These are phyloP conservation scores for Ashinkailepas kermadecensis DNA, from an alignment of 2,888 invertebrate genomes.

Conservation along the genomic window DNA sequence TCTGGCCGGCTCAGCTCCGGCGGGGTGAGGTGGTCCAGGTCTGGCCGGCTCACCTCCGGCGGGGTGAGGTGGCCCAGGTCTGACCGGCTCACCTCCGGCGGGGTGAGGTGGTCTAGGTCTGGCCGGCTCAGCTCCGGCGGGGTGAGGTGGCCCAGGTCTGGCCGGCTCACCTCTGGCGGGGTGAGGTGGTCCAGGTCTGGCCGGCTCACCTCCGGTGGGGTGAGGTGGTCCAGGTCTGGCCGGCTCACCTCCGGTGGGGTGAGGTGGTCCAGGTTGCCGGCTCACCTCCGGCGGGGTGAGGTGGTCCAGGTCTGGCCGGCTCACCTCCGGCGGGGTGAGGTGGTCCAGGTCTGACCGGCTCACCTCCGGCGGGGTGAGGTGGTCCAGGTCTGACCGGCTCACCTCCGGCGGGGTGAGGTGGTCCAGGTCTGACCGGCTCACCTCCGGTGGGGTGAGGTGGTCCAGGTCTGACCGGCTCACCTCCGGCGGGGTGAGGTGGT, in stretches of 20 bases:
- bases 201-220: neutral
- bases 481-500: neutral
- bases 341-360: neutral
- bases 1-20: neutral
- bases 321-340: neutral
- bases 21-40: slow-evolving; percentile 34
- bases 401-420: neutral
- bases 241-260: neutral
- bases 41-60: slow-evolving; percentile 38
- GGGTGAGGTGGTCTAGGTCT: slow-evolving; percentile 34
- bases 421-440: neutral
- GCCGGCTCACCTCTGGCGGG: neutral
- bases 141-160: neutral
- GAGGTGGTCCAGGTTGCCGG: slow-evolving; percentile 41
- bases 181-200: slow-evolving; percentile 41
- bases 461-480: slow-evolving; percentile 34
- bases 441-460: slow-evolving; percentile 1
- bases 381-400: slow-evolving; percentile 34
- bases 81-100: neutral
- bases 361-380: slow-evolving; percentile 2
- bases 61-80: neutral
- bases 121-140: slow-evolving; percentile 38
- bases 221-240: neutral
- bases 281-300: too few relatives aligned
- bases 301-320: too few relatives aligned